A percentile compares a stretch with the other conserved stretches of the same genome.
These are phyloP conservation scores for Amniataba percoides DNA, from an alignment of 2,797 vertebrate genomes.

Conservation along the genomic window DNA sequence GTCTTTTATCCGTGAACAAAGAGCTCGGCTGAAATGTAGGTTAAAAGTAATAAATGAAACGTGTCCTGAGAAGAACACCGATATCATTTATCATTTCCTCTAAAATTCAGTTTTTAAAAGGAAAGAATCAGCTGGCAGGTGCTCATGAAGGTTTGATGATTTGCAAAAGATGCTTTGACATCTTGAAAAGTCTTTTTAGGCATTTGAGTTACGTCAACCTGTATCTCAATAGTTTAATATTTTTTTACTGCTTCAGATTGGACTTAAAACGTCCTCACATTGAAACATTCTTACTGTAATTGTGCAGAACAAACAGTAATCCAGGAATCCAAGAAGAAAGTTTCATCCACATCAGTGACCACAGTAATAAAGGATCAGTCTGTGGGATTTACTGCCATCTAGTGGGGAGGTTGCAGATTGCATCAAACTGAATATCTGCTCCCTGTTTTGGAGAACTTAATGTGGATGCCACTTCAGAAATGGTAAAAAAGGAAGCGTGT, in stretches of 20 bases:
- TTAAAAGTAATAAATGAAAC: background rate
- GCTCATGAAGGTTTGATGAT: conserved; percentile 2
- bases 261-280: background rate
- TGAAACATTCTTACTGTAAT: background rate
- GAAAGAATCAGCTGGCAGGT: conserved; percentile 3
- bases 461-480: too few relatives aligned
- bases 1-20: conserved; percentile 3
- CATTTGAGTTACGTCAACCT: background rate
- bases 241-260: background rate
- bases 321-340: background rate
- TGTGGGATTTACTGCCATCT: too few relatives aligned
- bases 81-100: background rate
- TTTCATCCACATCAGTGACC: background rate
- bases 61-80: background rate
- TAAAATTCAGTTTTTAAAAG: conserved; percentile 1
- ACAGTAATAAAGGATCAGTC: too few relatives aligned
- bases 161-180: background rate
- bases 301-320: background rate
- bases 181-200: background rate
- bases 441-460: too few relatives aligned
- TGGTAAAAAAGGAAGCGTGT: too few relatives aligned
- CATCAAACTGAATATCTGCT: too few relatives aligned
- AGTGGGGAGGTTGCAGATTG: too few relatives aligned
- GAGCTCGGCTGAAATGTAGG: background rate
- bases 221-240: background rate